A percentile compares a stretch with the other conserved stretches of the same genome.
phyloP scores from a whole-genome alignment of 2,888 invertebrate genomes.

The Lasioglossum calceatum region DNA sequence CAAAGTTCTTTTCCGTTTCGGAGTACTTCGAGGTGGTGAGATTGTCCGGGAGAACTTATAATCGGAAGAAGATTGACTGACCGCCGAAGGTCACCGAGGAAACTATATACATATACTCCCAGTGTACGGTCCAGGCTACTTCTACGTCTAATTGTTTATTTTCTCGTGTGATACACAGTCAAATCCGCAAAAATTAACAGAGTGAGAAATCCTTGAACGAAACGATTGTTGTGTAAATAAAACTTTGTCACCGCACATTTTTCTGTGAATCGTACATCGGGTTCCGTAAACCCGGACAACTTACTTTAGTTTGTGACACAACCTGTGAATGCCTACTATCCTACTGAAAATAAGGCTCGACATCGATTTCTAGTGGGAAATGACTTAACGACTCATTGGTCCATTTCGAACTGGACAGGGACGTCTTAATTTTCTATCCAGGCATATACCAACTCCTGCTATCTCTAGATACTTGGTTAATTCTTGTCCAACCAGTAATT shows the following conservation, averaged over 20 bases:
- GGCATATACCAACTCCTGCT: neutral
- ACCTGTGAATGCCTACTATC: neutral
- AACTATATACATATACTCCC: neutral
- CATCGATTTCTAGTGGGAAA: neutral
- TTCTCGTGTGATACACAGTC: slow-evolving; percentile 1
- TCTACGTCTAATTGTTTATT: neutral
- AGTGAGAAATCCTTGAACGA: neutral
- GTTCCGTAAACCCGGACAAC: neutral
- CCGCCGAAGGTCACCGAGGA: neutral
- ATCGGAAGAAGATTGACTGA: neutral
- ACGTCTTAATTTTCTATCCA: neutral
- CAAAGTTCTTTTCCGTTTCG: neutral
- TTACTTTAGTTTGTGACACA: neutral
- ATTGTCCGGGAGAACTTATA: neutral
- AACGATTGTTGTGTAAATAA: slow-evolving; percentile 5
- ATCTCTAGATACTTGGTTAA: neutral
- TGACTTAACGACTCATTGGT: neutral
- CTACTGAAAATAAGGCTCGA: neutral
- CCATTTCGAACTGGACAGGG: neutral
- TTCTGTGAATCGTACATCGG: neutral
- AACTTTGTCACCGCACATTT: neutral
- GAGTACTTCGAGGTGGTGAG: neutral
- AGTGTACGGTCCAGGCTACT: neutral
- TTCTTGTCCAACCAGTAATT: neutral
- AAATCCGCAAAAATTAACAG: slow-evolving; percentile 6